Base-by-base conservation (phyloP, 2,888 invertebrate species). In the Augochlorella aurata region DNA sequence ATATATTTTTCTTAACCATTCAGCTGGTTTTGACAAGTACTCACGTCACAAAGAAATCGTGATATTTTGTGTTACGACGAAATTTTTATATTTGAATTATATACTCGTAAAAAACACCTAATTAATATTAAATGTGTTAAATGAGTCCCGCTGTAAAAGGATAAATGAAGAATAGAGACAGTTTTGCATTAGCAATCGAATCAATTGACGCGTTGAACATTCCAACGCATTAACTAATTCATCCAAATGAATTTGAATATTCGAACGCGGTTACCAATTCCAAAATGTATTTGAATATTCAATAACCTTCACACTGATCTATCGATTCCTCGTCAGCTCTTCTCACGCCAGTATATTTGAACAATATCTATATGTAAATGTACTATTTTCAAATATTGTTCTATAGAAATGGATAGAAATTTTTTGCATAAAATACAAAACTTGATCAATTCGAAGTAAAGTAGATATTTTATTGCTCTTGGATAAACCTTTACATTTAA, bases 211-310 rank as follows among this genome's bases (percentile, higher is more conserved):
- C 12, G 10, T 54, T n/a, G 52, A 52, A 52, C 54, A 21, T 54
- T 54, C 54, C 21, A 21, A 10, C 54, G 54, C 10, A 21, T 21
- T 52, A 21, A 12, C 21, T 54, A 54, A 54, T 54, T 54, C 21
- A 38, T 38, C 54, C 12, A 52, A 54, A 54, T 54, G 4, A 54
- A 54, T 54, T 61, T 61, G 58, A 61, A 61, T 61, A 61, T 16
- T 61, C 29, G 58, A 29, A 29, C 58, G 58, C 58, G 24, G 12
- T 58, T 16, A 29, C 24, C 14, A 16, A 61, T 61, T 2, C 29
- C 16, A 29, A 61, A 61, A 12, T 61, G 14, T 14, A 61, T 61
- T 61, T 61, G 58, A 29, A 61, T 61, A 61, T 61, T 61, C 58
- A 61, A 61, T 61, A 14, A 29, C 58, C 29, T 61, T 61, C 58